Evolutionary conservation across 2,113 vertebrate species (phyloP).

Genomic region (Andinoacara biseriatus): DNA sequence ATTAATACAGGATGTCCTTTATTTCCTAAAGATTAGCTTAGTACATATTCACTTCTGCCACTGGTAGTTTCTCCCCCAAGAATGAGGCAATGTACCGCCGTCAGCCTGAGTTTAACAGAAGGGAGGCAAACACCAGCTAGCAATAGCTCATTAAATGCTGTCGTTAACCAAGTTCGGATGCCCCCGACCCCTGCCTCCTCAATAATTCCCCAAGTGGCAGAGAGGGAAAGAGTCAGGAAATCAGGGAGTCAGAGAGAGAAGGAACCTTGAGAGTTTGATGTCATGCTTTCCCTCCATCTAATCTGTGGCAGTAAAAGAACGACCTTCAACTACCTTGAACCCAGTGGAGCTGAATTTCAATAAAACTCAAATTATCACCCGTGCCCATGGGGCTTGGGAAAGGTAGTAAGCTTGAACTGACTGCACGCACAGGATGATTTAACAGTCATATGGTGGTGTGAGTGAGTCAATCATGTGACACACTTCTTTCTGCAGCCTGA

Average conservation of each 20-base stretch:
- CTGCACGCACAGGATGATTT: constrained; percentile 67
- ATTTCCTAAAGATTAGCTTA: constrained; percentile 25
- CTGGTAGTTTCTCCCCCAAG: background rate
- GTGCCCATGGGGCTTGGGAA: constrained; percentile 53
- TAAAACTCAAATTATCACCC: constrained; percentile 79
- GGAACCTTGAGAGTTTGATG: constrained; percentile 48
- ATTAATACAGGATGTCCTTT: constrained; percentile 27
- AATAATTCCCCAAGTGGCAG: constrained; percentile 40
- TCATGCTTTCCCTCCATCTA: constrained; percentile 33
- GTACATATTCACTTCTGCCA: constrained; percentile 26
- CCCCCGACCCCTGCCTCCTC: constrained; percentile 48
- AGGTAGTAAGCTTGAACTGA: constrained; percentile 58
- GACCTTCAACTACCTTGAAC: constrained; percentile 80
- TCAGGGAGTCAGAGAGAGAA: background rate
- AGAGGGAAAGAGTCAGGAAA: constrained; percentile 24
- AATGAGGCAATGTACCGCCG: constrained; percentile 25
- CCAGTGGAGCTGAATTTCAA: constrained; percentile 76
- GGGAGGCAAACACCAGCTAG: constrained; percentile 44
- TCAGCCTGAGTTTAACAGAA: constrained; percentile 23
- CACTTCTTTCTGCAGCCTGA: constrained; percentile 35
- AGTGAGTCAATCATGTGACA: constrained; percentile 74
- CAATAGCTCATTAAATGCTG: constrained; percentile 62
- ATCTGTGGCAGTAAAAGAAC: constrained; percentile 52
- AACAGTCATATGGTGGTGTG: constrained; percentile 77
- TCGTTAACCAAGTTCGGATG: constrained; percentile 70